These are phyloP conservation scores for Acromyrmex charruanus DNA, from an alignment of 1,140 invertebrate species.

Conservation along the genomic window DNA sequence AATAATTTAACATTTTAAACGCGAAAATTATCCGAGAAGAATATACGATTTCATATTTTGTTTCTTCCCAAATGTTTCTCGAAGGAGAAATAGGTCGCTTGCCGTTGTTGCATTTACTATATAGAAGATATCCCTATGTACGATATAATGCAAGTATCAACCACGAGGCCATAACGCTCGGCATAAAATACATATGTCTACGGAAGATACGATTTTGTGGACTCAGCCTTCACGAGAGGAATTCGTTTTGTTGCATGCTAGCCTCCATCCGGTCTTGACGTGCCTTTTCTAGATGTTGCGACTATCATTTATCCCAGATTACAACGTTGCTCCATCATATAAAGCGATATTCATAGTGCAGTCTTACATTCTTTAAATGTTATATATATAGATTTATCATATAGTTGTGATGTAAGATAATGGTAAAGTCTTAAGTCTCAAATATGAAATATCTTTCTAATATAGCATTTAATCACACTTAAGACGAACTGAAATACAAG, in stretches of 20 bases:
- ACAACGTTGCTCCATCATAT: constrained; percentile 15
- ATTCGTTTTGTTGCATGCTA: constrained; percentile 55
- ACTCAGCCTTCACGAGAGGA: constrained; percentile 48
- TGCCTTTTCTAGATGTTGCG: constrained; percentile 12
- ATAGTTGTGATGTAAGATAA: not conserved
- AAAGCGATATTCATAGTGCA: constrained; percentile 14
- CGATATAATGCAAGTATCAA: constrained; percentile 71
- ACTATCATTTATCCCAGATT: constrained; percentile 44
- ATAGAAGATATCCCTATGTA: constrained; percentile 52
- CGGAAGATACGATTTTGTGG: constrained; percentile 66
- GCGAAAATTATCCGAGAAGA: constrained; percentile 26
- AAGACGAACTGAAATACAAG: not conserved
- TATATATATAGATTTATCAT: not conserved
- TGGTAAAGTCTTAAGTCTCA: not conserved
- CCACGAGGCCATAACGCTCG: constrained; percentile 60
- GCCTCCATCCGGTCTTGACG: constrained; percentile 22
- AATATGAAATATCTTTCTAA: not conserved
- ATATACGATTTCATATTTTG: constrained; percentile 41
- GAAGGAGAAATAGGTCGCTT: constrained; percentile 60
- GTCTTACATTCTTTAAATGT: constrained; percentile 7
- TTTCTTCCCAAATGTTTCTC: constrained; percentile 54
- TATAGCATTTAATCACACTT: not conserved
- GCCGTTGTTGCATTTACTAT: constrained; percentile 50
- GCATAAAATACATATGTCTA: constrained; percentile 74
- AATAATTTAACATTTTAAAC: constrained; percentile 32